These are phyloP conservation scores for Lutjanus campechanus DNA, from an alignment of 2,797 vertebrate genomes.

Conservation along the genomic window DNA sequence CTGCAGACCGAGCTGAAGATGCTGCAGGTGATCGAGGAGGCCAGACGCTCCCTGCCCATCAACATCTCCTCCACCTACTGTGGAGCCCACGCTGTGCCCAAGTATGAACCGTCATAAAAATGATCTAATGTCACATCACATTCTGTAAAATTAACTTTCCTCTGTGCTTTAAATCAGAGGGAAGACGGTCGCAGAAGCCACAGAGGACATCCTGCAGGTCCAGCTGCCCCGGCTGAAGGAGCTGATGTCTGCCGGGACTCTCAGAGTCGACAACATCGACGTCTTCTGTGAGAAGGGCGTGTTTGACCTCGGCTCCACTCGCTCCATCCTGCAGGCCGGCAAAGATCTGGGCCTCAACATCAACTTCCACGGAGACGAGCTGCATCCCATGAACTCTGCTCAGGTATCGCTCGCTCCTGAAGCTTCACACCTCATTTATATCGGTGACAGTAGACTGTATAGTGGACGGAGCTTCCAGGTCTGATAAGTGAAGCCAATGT, in stretches of 20 bases:
- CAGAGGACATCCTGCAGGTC: conserved; percentile 89
- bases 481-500: no score
- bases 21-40: conserved; percentile 91
- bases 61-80: conserved; percentile 95
- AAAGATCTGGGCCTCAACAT: conserved; percentile 92
- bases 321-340: conserved; percentile 92
- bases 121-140: background rate
- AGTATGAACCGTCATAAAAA: conserved; percentile 72
- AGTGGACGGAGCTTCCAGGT: no score
- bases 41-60: conserved; percentile 82
- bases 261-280: conserved; percentile 94
- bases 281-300: conserved; percentile 98
- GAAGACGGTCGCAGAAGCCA: conserved; percentile 90
- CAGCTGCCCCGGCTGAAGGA: conserved; percentile 92
- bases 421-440: no score
- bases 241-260: conserved; percentile 79
- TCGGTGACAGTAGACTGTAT: background rate
- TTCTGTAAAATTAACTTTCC: no score
- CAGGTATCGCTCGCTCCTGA: conserved; percentile 59
- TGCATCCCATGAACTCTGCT: conserved; percentile 90
- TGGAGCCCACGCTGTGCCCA: conserved; percentile 94
- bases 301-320: conserved; percentile 91
- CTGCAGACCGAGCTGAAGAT: conserved; percentile 93
- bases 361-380: conserved; percentile 98
- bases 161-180: conserved; percentile 81